A percentile compares a stretch with the other conserved stretches of the same genome.
Conservation (phyloP, 2,113 vertebrate species). For the Hippopotamus amphibius region DNA sequence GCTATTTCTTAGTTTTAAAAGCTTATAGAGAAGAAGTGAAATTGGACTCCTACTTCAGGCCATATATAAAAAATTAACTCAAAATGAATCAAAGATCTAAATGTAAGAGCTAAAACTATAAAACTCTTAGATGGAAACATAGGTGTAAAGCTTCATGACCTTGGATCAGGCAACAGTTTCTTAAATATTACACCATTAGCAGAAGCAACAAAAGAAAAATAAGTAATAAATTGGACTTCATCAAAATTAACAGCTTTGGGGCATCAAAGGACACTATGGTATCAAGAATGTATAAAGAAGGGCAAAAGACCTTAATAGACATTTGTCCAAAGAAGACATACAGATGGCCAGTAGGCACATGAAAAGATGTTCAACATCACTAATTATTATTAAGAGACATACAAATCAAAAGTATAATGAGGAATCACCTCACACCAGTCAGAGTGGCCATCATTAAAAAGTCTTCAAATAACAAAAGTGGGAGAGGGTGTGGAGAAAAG, state of each 20-base stretch:
- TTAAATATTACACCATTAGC: not conserved
- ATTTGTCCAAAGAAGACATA: not conserved
- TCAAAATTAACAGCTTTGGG: not conserved
- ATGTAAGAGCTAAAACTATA: not conserved
- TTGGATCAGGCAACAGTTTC: not conserved
- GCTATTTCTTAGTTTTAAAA: not conserved
- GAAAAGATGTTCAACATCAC: not conserved
- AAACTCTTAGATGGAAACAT: not conserved
- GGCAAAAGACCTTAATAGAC: too few species aligned
- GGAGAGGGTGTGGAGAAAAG: not conserved
- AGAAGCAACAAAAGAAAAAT: not conserved
- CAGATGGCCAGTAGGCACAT: not conserved
- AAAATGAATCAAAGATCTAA: not conserved
- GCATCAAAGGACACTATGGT: not conserved
- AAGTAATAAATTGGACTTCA: not conserved
- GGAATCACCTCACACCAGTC: not conserved
- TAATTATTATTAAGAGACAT: not conserved
- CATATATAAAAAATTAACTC: not conserved
- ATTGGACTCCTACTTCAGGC: not conserved
- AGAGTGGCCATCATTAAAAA: not conserved
- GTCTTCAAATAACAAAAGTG: not conserved
- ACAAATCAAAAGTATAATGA: not conserved
- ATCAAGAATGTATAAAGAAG: not conserved
- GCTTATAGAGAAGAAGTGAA: not conserved
- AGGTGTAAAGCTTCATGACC: not conserved